Conservation (phyloP, 2,113 vertebrate genomes). For the Cacatua alba region DNA sequence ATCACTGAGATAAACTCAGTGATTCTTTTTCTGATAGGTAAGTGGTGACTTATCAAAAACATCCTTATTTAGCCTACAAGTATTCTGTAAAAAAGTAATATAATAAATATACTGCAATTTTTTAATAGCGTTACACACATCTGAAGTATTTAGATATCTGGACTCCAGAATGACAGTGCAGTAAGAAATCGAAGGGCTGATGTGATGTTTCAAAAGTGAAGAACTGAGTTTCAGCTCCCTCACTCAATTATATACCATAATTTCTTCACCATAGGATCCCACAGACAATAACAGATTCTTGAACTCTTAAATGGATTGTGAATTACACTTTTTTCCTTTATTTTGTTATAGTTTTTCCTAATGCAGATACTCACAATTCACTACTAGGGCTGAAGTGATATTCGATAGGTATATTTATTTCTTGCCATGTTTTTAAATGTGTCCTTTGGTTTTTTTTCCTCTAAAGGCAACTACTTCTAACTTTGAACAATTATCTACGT, state of each 20-base stretch:
- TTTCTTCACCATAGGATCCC: background rate
- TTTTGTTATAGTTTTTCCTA: background rate
- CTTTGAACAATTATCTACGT: background rate
- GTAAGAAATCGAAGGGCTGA: background rate
- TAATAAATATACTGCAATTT: background rate
- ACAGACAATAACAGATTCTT: background rate
- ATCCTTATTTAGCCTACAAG: fast-evolving
- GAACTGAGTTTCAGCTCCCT: background rate
- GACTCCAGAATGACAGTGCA: background rate
- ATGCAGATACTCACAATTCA: background rate
- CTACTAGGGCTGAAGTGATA: background rate
- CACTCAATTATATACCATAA: background rate
- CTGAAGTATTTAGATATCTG: background rate
- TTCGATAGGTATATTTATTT: background rate
- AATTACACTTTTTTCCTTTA: background rate
- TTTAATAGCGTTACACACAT: background rate
- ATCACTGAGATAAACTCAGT: background rate
- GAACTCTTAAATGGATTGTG: background rate
- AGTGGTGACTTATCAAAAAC: background rate
- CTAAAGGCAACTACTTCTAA: background rate
- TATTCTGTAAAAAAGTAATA: background rate
- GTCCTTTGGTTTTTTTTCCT: background rate
- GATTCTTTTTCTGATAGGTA: background rate
- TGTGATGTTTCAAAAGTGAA: background rate
- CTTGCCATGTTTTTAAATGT: background rate